These are phyloP conservation scores for Liasis olivaceus DNA, from an alignment of 2,797 vertebrate species.

Conservation along the genomic window DNA sequence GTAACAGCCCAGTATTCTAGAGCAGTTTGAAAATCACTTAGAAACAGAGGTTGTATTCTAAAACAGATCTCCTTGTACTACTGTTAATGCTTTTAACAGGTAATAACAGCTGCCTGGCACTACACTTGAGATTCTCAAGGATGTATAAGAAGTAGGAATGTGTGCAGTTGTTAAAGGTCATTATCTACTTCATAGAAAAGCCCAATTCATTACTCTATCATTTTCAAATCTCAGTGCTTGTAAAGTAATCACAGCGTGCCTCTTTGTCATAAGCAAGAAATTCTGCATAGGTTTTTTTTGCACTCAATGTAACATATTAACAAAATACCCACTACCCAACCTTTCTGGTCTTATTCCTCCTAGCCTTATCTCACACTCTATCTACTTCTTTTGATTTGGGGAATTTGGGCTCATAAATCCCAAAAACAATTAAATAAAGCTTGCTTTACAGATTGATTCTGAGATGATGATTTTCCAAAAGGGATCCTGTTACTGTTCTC, in stretches of 20 bases:
- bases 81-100: conserved; percentile 70
- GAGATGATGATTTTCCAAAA: not conserved
- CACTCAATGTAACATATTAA: not conserved
- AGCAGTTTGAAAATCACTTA: conserved; percentile 70
- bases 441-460: not conserved
- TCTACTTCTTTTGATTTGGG: not conserved
- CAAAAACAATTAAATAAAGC: not conserved
- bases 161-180: conserved; percentile 44
- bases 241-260: not conserved
- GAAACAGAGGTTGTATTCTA: conserved; percentile 71
- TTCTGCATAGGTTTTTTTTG: not conserved
- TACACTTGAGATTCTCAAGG: conserved; percentile 42
- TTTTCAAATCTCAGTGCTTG: conserved; percentile 37
- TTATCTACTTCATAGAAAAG: conserved; percentile 38
- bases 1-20: conserved; percentile 77
- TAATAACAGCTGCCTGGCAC: conserved; percentile 57
- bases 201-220: conserved; percentile 30
- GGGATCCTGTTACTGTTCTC: not conserved
- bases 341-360: not conserved
- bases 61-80: conserved; percentile 55
- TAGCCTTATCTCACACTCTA: not conserved
- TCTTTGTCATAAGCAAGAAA: conserved; percentile 10
- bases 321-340: not conserved
- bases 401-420: not conserved
- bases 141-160: conserved; percentile 26